Base-by-base conservation (phyloP, 2,888 invertebrate genomes). In the Antheraea yamamai region DNA sequence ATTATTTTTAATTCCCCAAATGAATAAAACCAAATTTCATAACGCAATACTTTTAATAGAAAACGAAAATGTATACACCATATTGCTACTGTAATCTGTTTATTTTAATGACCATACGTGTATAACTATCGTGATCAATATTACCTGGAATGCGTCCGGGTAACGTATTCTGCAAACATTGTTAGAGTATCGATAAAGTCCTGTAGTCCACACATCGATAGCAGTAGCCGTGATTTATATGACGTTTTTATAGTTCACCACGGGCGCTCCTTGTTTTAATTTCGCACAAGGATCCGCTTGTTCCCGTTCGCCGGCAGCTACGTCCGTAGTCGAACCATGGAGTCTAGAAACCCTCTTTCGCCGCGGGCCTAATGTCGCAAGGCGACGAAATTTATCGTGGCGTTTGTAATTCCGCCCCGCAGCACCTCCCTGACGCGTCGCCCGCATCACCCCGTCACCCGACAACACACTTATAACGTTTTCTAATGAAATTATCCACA, bases 401-500 rank as follows among this genome's bases (percentile, higher is more conserved):
- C 89, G 91, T 92, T 93, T 91, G 91, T 94, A 93, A 93, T 92
- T 91, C 91, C 91, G 86, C 89, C 90, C 88, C 88, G 86, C 87
- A 79, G 80, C 81, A 81, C 87, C 86, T 85, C 88, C 89, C 86
- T 80, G 81, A 79, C 81, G 77, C 84, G 84, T 87, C 87, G 86
- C 87, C 87, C 88, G 82, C 87, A 84, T 90, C 92, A 90, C 92
- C 92, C 91, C 88, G 87, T 91, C 93, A 91, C 89, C 91, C 91
- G 84, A 86, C 89, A 89, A 92, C 92, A 92, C 90, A 93, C 93
- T 93, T 92, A 92, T 92, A 94, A 91, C 92, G 88, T 91, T 94
- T 94, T 93, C 94, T 95, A 95, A 95, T 95, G 94, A 95, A 95
- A 94, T 95, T 93, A 94, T 95, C 94, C 93, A 92, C 93, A 91